A percentile compares a stretch with the other conserved stretches of the same genome.
Conservation (phyloP, 1,140 invertebrate species). For the Colletes latitarsis region DNA sequence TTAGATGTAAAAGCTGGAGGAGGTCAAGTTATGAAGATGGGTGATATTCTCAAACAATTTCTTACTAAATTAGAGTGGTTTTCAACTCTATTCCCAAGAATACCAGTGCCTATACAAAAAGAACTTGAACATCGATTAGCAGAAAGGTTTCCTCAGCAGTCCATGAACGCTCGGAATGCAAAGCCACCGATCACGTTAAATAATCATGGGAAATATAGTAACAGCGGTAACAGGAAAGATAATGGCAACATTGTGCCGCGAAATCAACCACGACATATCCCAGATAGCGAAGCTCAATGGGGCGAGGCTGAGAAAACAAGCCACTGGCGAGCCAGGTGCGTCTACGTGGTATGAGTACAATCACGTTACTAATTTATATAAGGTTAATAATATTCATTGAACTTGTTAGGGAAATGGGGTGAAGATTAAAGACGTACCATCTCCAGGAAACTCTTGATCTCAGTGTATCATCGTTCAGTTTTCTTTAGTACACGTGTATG, state of each 20-base stretch:
- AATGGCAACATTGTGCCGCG: constrained; percentile 67
- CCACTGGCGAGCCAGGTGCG: constrained; percentile 81
- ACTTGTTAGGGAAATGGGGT: constrained; percentile 62
- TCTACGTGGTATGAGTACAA: constrained; percentile 80
- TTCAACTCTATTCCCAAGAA: constrained; percentile 98
- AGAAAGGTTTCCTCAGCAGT: constrained; percentile 82
- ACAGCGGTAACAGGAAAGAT: constrained; percentile 70
- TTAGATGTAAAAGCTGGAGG: constrained; percentile 98
- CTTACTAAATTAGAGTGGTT: constrained; percentile 99
- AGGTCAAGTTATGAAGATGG: constrained; percentile 96
- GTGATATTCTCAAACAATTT: constrained; percentile 96
- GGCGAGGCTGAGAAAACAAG: constrained; percentile 80
- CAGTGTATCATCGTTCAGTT: constrained; percentile 42
- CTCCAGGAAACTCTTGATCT: constrained; percentile 50
- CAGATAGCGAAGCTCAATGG: constrained; percentile 82
- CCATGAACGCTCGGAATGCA: constrained; percentile 74
- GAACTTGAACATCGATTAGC: constrained; percentile 89
- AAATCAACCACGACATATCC: constrained; percentile 77
- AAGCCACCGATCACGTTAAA: constrained; percentile 78
- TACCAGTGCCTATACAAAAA: constrained; percentile 99
- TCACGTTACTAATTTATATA: constrained; percentile 73
- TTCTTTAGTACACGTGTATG: constrained; percentile 44
- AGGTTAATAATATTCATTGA: constrained; percentile 58
- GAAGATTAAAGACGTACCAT: constrained; percentile 63
- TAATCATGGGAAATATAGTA: constrained; percentile 77